Evolutionary conservation across 2,888 invertebrate genomes (phyloP), one percentile per base, ranked within the genome.

Genomic region (Eristalinus aeneus): DNA sequence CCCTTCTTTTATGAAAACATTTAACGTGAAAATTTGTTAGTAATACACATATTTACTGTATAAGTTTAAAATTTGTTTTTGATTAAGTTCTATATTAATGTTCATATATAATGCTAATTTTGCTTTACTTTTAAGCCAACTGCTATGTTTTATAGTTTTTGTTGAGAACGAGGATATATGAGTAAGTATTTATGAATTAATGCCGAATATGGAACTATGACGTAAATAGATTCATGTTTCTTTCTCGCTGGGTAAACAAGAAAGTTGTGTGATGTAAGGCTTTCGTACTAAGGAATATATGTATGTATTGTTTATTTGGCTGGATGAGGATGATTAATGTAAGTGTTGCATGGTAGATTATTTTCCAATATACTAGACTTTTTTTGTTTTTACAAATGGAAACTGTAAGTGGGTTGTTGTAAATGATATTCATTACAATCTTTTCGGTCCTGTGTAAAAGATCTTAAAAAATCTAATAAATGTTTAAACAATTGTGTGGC

Each of bases 11-110:
- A 80, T 76, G 85, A 85, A 85, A 80, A 85, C 85, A 73, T 77
- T 72, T 63, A 85, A 85, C 76, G 85, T 76, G 75, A 81, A 81
- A 85, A 85, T 63, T 80, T 76, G 36, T 81, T 76, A 81, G 76
- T 69, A 63, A 80, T 81, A 85, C 69, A 79, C 61, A 76, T 76
- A 75, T 20, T 71, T 67, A 11, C 61, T 85, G 68, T 80, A 79
- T 72, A 79, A 60, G 56, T 78, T 83, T 60, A 74, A 46, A 84
- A 56, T 84, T 76, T 71, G 34, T 79, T 77, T 67, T 76, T 76
- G 67, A 77, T 85, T 72, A 69, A 72, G 68, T 64, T 72, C 69
- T 75, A 80, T 76, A n/a, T 69, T 31, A 65, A 63, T 75, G 32
- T 80, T 76, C 71, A 68, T 85, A 76, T 78, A 71, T 78, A 64